Conservation (phyloP, 2,797 vertebrate species). For the Xenopus petersii region DNA sequence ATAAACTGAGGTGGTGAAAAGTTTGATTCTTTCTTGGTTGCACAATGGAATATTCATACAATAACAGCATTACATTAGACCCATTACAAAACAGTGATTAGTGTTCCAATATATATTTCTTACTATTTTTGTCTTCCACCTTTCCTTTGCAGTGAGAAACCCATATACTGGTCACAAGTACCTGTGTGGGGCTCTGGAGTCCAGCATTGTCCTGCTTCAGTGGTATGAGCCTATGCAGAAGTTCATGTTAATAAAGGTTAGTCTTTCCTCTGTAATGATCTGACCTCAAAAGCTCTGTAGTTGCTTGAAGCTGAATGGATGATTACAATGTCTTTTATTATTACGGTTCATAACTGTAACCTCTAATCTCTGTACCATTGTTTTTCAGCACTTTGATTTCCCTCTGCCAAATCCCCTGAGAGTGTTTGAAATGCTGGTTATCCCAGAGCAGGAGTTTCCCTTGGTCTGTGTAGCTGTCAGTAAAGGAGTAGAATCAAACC, state of each 20-base stretch:
- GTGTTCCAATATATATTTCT: too few relatives aligned
- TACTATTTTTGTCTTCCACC: neutral
- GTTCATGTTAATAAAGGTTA: constrained; percentile 98
- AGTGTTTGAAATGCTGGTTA: constrained; percentile 97
- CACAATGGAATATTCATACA: too few relatives aligned
- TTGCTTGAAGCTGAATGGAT: too few relatives aligned
- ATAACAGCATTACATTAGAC: too few relatives aligned
- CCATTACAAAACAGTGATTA: too few relatives aligned
- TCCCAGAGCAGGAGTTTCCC: constrained; percentile 95
- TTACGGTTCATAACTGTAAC: neutral
- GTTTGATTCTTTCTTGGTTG: too few relatives aligned
- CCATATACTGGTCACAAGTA: constrained; percentile 97
- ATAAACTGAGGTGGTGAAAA: too few relatives aligned
- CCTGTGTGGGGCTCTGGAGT: constrained; percentile 92
- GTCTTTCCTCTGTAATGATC: constrained; percentile 23
- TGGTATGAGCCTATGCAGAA: constrained; percentile 99
- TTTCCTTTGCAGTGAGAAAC: constrained; percentile 79
- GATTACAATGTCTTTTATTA: too few relatives aligned
- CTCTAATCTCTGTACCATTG: neutral
- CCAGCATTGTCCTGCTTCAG: constrained; percentile 93
- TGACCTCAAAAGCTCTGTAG: too few relatives aligned
- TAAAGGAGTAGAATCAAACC: constrained; percentile 75
- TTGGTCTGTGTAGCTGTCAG: constrained; percentile 95
- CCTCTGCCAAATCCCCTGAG: constrained; percentile 91
- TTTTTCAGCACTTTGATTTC: constrained; percentile 92